phyloP scores from a whole-genome alignment of 2,797 vertebrate genomes.

The Champsocephalus gunnari region DNA sequence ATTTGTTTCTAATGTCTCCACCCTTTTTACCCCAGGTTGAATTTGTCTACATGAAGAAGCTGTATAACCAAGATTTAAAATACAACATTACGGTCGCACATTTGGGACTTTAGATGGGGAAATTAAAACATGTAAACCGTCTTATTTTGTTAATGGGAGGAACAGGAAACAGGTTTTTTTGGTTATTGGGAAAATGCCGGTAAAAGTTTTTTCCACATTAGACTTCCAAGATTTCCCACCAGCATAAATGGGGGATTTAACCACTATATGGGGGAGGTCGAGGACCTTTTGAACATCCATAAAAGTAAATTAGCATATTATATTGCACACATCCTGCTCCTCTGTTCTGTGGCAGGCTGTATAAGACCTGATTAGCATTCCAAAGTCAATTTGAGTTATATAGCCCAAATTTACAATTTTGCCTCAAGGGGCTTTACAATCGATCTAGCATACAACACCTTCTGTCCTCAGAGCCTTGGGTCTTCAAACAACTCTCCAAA shows the following conservation, averaged over 20 bases:
- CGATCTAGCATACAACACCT: neutral
- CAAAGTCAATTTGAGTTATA: constrained; percentile 8
- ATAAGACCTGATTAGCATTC: constrained; percentile 25
- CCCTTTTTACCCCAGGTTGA: no score
- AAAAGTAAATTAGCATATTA: constrained; percentile 15
- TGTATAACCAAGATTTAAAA: neutral
- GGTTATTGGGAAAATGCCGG: no score
- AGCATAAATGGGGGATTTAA: no score
- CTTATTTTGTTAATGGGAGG: neutral
- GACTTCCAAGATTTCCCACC: no score
- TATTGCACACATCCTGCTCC: constrained; percentile 2
- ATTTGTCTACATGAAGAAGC: no score
- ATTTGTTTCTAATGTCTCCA: no score
- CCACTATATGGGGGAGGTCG: no score
- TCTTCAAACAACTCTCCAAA: neutral
- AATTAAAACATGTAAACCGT: neutral
- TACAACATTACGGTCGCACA: neutral
- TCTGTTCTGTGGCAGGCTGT: constrained; percentile 10
- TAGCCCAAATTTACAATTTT: neutral
- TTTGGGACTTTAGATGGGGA: neutral
- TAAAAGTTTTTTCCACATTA: no score
- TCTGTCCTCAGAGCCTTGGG: neutral
- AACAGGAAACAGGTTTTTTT: no score
- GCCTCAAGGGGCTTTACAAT: neutral
- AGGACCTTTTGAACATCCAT: no score